Base-by-base conservation (phyloP, 2,797 vertebrate species). In the Masticophis lateralis region DNA sequence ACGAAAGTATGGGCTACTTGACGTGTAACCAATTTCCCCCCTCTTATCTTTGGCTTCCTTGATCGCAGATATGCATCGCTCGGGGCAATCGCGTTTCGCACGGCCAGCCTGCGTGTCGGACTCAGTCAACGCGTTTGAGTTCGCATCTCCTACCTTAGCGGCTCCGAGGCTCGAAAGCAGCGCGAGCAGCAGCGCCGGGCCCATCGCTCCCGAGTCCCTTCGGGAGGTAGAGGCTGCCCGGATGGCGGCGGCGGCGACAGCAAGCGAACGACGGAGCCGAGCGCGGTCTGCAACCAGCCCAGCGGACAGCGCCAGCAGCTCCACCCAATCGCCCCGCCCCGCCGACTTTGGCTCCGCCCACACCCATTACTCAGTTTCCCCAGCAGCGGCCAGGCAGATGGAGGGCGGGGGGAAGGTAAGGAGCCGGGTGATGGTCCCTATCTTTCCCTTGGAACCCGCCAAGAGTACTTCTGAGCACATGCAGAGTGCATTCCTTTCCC, bases 121-220 rank as follows among this genome's bases (percentile, higher is more conserved):
- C 28, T 83, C 37, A 27, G 32, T 18, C 37, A 12, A 18, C 5
- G 32, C 66, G 12, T 7, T n/a, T 20, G 87, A 60, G 32, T 86
- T 79, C 61, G 87, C 51, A 25, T 86, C 79, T n/a, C 93, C 86
- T 91, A 92, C 92, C 91, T 91, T 91, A 89, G 89, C 90, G 86
- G 91, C 91, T 91, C 92, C 89, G 86, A 92, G 91, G 91, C 83
- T 74, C 88, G 90, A 89, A 90, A 90, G 90, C 90, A 91, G 91
- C 93, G 90, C 90, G 57, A 92, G 91, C 88, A 91, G 86, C 91
- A 91, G 91, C 91, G 91, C 92, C 69, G 91, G 91, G 89, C 93
- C 91, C 93, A 92, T 89, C 88, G 90, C 86, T 94, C 90, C 92
- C 86, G 79, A 28, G 63, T 11, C 55, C 28, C 37, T 89, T 25